Conservation (phyloP, 2,888 invertebrate species). For the Clitarchus hookeri region DNA sequence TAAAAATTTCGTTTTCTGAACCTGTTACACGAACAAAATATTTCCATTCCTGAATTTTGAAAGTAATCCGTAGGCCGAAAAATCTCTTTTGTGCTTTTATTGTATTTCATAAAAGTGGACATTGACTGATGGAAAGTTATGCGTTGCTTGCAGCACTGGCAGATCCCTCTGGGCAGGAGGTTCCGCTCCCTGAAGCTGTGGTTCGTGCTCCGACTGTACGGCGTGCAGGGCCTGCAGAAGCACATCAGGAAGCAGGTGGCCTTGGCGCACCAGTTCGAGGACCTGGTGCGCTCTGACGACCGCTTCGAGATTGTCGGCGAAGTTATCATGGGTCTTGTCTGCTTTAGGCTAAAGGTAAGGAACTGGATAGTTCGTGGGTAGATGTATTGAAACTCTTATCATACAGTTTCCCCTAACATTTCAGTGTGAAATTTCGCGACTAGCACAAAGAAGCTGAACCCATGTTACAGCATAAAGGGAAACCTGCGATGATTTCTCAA, state of each 20-base stretch:
- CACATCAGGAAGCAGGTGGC: slow-evolving; percentile 84
- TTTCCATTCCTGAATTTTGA: background rate
- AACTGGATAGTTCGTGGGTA: background rate
- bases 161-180: slow-evolving; percentile 91
- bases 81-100: background rate
- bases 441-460: no score
- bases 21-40: no score
- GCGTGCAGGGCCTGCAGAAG: slow-evolving; percentile 83
- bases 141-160: slow-evolving; percentile 74
- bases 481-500: no score
- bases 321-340: slow-evolving; percentile 93
- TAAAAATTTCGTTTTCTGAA: no score
- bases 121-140: background rate
- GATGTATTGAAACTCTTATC: no score
- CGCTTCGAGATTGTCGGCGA: slow-evolving; percentile 90
- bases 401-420: no score
- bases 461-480: no score
- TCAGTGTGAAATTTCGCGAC: no score
- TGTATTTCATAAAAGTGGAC: background rate
- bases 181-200: slow-evolving; percentile 93
- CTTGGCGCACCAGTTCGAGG: slow-evolving; percentile 86
- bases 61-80: background rate
- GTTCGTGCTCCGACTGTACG: slow-evolving; percentile 92
- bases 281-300: slow-evolving; percentile 72
- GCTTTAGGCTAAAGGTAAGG: slow-evolving; percentile 86